Percentiles rank a stretch among this genome's conserved stretches.
Conservation (phyloP, 23 tunicate genomes). For the Styela plicata region DNA sequence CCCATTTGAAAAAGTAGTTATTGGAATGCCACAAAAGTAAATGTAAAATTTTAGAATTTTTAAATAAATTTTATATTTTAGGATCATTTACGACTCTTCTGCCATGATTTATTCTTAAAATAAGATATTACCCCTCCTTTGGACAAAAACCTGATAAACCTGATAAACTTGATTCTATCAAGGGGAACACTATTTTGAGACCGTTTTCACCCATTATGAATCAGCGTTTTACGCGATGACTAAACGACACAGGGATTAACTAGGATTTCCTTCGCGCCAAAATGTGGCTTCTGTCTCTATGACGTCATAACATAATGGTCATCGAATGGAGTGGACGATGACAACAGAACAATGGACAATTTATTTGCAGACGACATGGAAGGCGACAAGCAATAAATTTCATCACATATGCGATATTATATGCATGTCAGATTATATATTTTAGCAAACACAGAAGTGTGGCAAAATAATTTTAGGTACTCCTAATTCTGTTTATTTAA, state of each 20-base stretch:
- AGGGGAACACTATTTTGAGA: constrained; percentile 8
- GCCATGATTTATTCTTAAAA: too few species aligned
- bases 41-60: too few species aligned
- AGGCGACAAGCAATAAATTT: not conserved
- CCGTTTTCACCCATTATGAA: constrained; percentile 17
- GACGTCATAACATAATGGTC: constrained; percentile 7
- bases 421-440: not conserved
- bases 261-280: constrained; percentile 34
- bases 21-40: too few species aligned
- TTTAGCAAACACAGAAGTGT: not conserved
- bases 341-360: not conserved
- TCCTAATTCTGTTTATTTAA: too few species aligned
- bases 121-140: too few species aligned
- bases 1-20: not conserved
- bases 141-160: too few species aligned
- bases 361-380: not conserved
- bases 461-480: too few species aligned
- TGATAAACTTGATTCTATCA: too few species aligned
- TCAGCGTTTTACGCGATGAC: constrained; percentile 22
- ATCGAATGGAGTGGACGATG: constrained; percentile 18
- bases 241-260: constrained; percentile 28
- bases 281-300: constrained; percentile 16
- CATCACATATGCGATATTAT: not conserved
- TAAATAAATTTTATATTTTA: too few species aligned
- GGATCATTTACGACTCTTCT: too few species aligned